Conservation (phyloP, 2,113 vertebrate genomes). For the Sylvia atricapilla region DNA sequence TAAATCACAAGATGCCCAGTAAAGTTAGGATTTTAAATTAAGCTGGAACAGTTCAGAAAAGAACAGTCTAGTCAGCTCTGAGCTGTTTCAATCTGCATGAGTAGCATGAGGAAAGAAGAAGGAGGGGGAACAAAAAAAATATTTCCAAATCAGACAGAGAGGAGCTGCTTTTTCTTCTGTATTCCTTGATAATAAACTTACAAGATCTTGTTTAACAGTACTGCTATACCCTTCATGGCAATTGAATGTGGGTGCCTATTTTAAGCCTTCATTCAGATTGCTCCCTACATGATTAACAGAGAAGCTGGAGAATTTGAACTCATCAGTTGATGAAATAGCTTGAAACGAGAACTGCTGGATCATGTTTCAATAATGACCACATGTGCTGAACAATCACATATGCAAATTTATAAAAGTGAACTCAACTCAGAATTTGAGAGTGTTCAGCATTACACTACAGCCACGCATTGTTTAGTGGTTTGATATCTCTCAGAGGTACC, state of each 20-base stretch:
- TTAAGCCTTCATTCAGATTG: not conserved
- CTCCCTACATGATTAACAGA: not conserved
- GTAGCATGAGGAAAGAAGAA: not conserved
- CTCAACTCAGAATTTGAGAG: not conserved
- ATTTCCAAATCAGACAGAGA: not conserved
- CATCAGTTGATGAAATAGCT: accelerated
- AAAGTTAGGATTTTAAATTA: conserved; percentile 5
- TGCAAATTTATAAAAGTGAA: not conserved
- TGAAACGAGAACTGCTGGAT: not conserved
- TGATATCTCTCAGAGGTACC: not conserved
- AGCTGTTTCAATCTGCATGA: conserved; percentile 4
- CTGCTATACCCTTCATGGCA: not conserved
- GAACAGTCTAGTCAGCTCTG: not conserved
- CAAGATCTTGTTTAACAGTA: not conserved
- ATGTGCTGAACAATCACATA: not conserved
- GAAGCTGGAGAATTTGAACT: not conserved
- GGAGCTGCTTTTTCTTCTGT: not conserved
- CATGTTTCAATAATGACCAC: not conserved
- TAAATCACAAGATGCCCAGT: conserved; percentile 27
- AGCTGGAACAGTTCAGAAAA: not conserved
- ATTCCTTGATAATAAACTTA: not conserved
- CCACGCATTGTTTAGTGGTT: not conserved
- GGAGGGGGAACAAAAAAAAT: not conserved
- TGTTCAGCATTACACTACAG: not conserved
- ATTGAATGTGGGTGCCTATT: not conserved